Percentiles rank a stretch among this genome's conserved stretches.
Evolutionary conservation across 2,113 vertebrate species (phyloP).

Genomic region (Myanophis thanlyinensis): DNA sequence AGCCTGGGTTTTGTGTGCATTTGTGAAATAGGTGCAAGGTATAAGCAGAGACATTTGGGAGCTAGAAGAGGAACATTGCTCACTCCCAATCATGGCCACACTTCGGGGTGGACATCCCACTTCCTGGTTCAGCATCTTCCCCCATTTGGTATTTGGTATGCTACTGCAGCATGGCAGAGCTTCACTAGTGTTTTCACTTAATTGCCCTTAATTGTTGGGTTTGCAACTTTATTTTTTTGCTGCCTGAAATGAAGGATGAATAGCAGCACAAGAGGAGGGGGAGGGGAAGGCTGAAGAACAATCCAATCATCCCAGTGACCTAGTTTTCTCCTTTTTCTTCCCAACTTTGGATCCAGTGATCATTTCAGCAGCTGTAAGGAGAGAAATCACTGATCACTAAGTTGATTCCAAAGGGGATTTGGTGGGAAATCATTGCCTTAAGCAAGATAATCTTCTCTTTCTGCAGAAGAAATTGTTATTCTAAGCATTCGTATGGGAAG

Average conservation of each 20-base stretch:
- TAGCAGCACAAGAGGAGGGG: neutral
- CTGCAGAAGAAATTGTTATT: neutral
- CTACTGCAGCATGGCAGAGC: neutral
- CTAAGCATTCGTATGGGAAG: neutral
- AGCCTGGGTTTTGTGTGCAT: neutral
- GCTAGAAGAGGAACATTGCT: neutral
- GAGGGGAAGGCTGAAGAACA: neutral
- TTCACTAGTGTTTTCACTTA: neutral
- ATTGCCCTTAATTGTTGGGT: neutral
- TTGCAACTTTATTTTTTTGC: neutral
- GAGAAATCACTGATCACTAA: neutral
- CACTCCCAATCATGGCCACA: neutral
- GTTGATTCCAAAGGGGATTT: constrained; percentile 6
- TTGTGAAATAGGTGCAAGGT: neutral
- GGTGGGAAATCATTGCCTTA: neutral
- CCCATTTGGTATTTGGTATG: neutral
- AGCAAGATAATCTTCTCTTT: neutral
- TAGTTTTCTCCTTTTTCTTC: neutral
- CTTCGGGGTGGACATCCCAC: neutral
- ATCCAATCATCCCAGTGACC: neutral
- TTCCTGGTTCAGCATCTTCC: neutral
- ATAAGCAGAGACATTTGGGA: neutral
- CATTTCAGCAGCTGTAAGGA: neutral
- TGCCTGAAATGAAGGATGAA: neutral
- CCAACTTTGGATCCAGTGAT: neutral